phyloP scores from a whole-genome alignment of 2,888 invertebrate species.

The Yponomeuta plumbellus region DNA sequence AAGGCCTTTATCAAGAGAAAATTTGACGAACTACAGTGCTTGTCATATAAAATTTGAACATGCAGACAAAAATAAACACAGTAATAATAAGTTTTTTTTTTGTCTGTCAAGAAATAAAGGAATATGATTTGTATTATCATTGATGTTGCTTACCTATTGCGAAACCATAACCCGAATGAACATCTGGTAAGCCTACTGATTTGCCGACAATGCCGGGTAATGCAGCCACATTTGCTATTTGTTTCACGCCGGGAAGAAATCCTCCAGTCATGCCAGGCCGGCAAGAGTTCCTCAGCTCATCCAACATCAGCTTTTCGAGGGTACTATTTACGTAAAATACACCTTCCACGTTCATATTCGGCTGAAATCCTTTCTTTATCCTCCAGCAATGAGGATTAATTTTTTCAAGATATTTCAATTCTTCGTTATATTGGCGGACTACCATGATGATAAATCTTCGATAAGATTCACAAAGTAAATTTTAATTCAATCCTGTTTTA shows the following conservation, averaged over 20 bases:
- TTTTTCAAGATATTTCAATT: conserved; percentile 94
- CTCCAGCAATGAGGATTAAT: conserved; percentile 90
- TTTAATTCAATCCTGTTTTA: too few species aligned
- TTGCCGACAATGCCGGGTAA: conserved; percentile 96
- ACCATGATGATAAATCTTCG: conserved; percentile 79
- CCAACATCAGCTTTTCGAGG: conserved; percentile 97
- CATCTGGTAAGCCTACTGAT: conserved; percentile 96
- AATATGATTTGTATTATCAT: not conserved
- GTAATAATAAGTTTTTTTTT: not conserved
- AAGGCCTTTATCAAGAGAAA: too few species aligned
- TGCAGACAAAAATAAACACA: not conserved
- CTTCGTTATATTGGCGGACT: conserved; percentile 93
- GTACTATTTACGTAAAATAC: conserved; percentile 95
- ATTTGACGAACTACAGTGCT: too few species aligned
- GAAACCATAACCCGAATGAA: conserved; percentile 99
- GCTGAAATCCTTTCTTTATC: conserved; percentile 99
- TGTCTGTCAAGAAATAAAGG: too few species aligned
- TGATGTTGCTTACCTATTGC: conserved; percentile 85
- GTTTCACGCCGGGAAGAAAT: conserved; percentile 98
- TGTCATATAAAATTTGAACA: too few species aligned
- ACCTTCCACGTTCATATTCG: conserved; percentile 99
- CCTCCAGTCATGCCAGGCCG: conserved; percentile 94
- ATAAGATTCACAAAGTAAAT: too few species aligned
- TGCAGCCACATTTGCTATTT: conserved; percentile 99
- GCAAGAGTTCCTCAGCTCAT: conserved; percentile 94